Evolutionary conservation across 35 echinoderm and acorn worm species (phyloP).

Genomic region (Ophiothrix spiculata): DNA sequence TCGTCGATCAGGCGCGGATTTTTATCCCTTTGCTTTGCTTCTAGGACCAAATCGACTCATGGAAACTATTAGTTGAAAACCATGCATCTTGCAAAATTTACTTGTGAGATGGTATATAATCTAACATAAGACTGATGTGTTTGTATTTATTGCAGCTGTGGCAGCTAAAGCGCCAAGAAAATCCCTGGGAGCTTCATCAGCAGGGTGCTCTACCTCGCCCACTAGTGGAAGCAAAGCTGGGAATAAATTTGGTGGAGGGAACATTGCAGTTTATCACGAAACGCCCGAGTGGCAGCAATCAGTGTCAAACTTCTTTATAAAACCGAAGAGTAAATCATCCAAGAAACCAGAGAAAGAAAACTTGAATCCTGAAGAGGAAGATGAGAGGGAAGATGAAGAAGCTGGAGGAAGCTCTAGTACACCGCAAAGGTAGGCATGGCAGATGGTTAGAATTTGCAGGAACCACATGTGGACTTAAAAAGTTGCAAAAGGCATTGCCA

Average conservation of each 20-base stretch:
- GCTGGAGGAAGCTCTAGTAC: neutral
- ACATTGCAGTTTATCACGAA: neutral
- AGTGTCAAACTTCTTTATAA: neutral
- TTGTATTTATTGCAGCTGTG: neutral
- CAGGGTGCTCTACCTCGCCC: neutral
- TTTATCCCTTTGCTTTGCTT: too few species aligned
- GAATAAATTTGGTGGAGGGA: neutral
- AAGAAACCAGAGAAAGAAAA: neutral
- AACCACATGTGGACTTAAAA: too few species aligned
- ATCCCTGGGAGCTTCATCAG: neutral
- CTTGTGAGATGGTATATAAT: too few species aligned
- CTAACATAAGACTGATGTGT: too few species aligned
- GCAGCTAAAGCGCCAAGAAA: neutral
- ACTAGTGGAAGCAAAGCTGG: neutral
- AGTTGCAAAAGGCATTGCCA: too few species aligned
- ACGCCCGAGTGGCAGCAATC: neutral
- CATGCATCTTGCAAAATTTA: too few species aligned
- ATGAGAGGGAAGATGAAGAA: neutral
- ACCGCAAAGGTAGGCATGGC: neutral
- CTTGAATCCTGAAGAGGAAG: neutral
- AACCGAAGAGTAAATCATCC: neutral
- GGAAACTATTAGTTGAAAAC: too few species aligned
- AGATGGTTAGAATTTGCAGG: too few species aligned
- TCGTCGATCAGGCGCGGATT: too few species aligned
- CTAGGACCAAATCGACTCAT: too few species aligned